Conservation (phyloP, 2,888 invertebrate species). For the Drosophila paucipuncta region DNA sequence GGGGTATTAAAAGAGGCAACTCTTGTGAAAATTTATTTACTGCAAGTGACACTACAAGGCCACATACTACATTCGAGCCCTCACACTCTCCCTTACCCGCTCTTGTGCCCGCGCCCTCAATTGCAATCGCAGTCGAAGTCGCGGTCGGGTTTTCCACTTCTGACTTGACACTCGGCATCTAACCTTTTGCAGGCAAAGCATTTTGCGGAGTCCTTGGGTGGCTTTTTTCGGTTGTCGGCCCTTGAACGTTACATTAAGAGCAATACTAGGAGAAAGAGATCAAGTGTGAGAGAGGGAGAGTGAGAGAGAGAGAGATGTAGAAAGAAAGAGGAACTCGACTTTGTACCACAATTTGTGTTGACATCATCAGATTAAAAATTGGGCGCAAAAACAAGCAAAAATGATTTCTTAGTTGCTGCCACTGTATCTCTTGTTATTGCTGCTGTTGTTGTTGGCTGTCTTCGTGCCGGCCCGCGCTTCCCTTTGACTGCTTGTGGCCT, state of each 20-base stretch:
- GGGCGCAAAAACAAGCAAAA: conserved; percentile 70
- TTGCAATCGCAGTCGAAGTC: conserved; percentile 21
- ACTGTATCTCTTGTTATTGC: conserved; percentile 19
- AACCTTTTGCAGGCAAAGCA: conserved; percentile 76
- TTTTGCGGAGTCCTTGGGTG: conserved; percentile 77
- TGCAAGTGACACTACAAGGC: conserved; percentile 78
- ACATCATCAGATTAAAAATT: conserved; percentile 82
- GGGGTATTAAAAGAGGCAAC: conserved; percentile 34
- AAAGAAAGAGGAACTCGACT: conserved; percentile 22
- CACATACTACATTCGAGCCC: conserved; percentile 37
- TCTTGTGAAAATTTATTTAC: conserved; percentile 63
- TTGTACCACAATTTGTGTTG: conserved; percentile 79
- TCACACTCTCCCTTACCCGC: conserved; percentile 1
- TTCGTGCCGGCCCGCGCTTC: conserved; percentile 6
- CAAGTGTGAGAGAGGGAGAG: neutral
- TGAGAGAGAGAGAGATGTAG: neutral
- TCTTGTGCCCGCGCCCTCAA: conserved; percentile 7
- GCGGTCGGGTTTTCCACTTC: conserved; percentile 52
- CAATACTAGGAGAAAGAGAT: neutral
- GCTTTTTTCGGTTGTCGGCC: conserved; percentile 58
- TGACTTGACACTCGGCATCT: conserved; percentile 71
- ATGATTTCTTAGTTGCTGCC: conserved; percentile 68
- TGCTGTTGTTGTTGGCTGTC: conserved; percentile 29
- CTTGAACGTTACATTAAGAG: conserved; percentile 20
- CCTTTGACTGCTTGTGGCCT: conserved; percentile 59